These are phyloP conservation scores for Lamellibrachia columna DNA, from an alignment of 2,888 invertebrate species.

Conservation along the genomic window DNA sequence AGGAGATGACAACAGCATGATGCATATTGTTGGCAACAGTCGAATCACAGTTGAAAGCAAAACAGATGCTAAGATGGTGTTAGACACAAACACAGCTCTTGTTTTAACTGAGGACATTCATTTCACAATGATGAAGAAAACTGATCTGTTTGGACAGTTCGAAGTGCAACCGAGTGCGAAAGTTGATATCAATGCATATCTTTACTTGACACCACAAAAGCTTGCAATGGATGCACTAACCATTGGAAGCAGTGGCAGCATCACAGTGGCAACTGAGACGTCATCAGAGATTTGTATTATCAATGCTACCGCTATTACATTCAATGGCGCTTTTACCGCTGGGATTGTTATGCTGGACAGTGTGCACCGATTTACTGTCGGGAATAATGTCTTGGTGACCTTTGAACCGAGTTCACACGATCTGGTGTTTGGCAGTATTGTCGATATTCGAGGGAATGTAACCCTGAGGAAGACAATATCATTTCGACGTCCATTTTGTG, in stretches of 20 bases:
- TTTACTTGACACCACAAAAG: slow-evolving; percentile 28
- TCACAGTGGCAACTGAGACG: slow-evolving; percentile 28
- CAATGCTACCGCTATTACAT: neutral
- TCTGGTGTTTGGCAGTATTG: neutral
- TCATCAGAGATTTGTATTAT: neutral
- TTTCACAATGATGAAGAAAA: slow-evolving; percentile 33
- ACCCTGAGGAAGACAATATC: neutral
- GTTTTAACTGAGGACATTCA: slow-evolving; percentile 31
- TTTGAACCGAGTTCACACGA: neutral
- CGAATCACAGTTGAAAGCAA: slow-evolving; percentile 30
- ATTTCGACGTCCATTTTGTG: neutral
- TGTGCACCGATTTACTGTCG: neutral
- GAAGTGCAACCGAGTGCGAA: neutral
- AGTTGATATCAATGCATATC: neutral
- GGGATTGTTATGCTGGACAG: neutral
- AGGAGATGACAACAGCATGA: slow-evolving; percentile 35
- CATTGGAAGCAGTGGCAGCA: slow-evolving; percentile 29
- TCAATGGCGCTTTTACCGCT: neutral
- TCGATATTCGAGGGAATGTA: neutral
- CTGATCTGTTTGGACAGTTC: slow-evolving; percentile 36
- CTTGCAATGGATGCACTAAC: slow-evolving; percentile 34
- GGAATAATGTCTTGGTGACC: neutral
- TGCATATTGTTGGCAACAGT: slow-evolving; percentile 34
- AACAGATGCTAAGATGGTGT: slow-evolving; percentile 35
- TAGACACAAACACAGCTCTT: slow-evolving; percentile 34